Conservation (phyloP, 2,888 invertebrate genomes). For the Dasypolia templi region DNA sequence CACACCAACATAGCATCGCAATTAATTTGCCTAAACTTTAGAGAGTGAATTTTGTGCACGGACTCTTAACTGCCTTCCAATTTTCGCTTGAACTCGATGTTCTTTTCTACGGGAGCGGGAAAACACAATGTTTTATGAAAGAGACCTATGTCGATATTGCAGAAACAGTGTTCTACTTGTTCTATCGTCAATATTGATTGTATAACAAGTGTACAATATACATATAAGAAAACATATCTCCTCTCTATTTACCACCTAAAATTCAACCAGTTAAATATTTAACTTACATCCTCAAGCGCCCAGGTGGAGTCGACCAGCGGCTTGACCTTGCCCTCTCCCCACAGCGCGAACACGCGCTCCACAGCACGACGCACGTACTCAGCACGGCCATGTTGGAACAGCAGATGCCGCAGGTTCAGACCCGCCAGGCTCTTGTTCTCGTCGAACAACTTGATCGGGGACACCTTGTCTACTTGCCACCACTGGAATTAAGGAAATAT, state of each 20-base stretch:
- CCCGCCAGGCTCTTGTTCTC: slow-evolving; percentile 96
- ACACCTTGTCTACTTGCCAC: slow-evolving; percentile 98
- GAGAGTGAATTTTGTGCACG: too few species aligned
- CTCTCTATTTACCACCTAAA: too few species aligned
- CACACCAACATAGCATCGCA: too few species aligned
- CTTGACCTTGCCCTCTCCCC: slow-evolving; percentile 94
- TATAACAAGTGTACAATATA: too few species aligned
- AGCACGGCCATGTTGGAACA: slow-evolving; percentile 94
- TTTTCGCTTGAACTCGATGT: too few species aligned
- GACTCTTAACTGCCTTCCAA: too few species aligned
- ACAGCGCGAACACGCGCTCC: slow-evolving; percentile 93
- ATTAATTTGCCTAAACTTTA: too few species aligned
- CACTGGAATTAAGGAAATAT: slow-evolving; percentile 90
- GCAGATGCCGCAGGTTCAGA: slow-evolving; percentile 95
- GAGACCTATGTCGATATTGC: too few species aligned
- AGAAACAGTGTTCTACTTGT: neutral
- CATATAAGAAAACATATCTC: too few species aligned
- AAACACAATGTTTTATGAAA: too few species aligned
- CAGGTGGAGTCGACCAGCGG: slow-evolving; percentile 96
- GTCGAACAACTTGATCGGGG: slow-evolving; percentile 96
- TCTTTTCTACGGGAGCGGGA: too few species aligned
- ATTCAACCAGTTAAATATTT: neutral
- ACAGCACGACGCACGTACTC: slow-evolving; percentile 93
- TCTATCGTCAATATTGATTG: neutral
- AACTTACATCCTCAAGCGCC: slow-evolving; percentile 96